phyloP scores from a whole-genome alignment of 2,888 invertebrate genomes.

The Prosapia bicincta region DNA sequence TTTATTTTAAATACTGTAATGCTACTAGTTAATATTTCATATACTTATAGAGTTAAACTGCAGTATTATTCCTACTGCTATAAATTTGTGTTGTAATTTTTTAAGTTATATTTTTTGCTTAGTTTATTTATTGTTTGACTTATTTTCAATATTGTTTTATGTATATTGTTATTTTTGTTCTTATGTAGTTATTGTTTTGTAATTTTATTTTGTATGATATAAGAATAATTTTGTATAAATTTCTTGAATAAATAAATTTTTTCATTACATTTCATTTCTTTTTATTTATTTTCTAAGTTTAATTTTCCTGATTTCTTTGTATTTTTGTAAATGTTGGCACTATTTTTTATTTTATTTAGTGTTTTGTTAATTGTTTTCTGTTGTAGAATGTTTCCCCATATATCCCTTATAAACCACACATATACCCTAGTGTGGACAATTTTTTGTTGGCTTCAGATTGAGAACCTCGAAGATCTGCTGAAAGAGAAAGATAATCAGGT shows the following conservation, averaged over 20 bases:
- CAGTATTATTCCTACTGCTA: too few relatives aligned
- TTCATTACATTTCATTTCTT: not conserved
- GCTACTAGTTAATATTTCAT: too few relatives aligned
- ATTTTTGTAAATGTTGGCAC: not conserved
- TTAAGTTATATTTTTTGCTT: not conserved
- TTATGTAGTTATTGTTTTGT: too few relatives aligned
- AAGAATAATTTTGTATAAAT: not conserved
- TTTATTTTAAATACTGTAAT: too few relatives aligned
- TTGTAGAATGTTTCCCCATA: not conserved
- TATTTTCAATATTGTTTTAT: not conserved
- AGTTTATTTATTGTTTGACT: not conserved
- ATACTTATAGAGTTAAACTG: too few relatives aligned
- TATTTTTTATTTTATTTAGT: not conserved
- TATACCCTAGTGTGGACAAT: not conserved
- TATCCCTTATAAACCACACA: not conserved
- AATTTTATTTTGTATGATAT: not conserved
- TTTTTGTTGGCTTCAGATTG: constrained; percentile 62
- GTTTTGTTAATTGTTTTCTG: constrained; percentile 9
- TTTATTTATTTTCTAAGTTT: not conserved
- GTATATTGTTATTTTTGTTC: too few relatives aligned
- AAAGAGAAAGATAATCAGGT: constrained; percentile 99
- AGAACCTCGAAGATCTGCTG: constrained; percentile 93
- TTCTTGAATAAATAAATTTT: not conserved
- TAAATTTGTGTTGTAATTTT: too few relatives aligned
- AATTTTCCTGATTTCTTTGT: not conserved